Evolutionary conservation across 1,140 invertebrate genomes (phyloP).

Genomic region (Drosophila neocordata): DNA sequence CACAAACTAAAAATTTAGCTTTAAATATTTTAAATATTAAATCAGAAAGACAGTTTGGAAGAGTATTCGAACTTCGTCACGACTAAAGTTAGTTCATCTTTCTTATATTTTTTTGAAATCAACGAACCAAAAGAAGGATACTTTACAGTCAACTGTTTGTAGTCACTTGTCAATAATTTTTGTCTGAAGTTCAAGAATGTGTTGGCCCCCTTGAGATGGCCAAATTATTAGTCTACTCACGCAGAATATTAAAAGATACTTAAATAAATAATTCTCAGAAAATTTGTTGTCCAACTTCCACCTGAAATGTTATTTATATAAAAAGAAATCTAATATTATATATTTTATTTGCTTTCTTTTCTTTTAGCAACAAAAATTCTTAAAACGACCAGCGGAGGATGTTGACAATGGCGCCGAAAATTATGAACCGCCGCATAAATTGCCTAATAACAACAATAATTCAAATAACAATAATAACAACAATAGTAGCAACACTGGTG

Average conservation of each 20-base stretch:
- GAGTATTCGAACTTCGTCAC: no score
- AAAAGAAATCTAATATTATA: neutral
- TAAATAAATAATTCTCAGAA: neutral
- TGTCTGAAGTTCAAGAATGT: neutral
- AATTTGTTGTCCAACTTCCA: neutral
- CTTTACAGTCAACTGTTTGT: neutral
- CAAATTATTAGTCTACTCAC: no score
- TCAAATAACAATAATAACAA: constrained; percentile 71
- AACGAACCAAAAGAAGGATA: neutral
- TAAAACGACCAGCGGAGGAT: constrained; percentile 90
- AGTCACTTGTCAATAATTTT: neutral
- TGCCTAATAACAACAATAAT: constrained; percentile 87
- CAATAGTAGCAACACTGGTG: constrained; percentile 83
- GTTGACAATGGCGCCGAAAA: constrained; percentile 86
- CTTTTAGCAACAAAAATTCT: constrained; percentile 91
- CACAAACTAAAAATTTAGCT: no score
- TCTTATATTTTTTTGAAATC: neutral
- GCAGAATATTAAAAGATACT: no score
- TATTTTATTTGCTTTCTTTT: constrained; percentile 7
- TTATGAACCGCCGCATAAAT: constrained; percentile 89
- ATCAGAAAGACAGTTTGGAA: no score
- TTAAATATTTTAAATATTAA: no score
- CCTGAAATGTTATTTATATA: neutral
- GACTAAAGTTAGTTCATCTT: no score
- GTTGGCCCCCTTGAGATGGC: neutral